Evolutionary conservation across 2,797 vertebrate genomes (phyloP).

Genomic region (Gadopsis marmoratus): DNA sequence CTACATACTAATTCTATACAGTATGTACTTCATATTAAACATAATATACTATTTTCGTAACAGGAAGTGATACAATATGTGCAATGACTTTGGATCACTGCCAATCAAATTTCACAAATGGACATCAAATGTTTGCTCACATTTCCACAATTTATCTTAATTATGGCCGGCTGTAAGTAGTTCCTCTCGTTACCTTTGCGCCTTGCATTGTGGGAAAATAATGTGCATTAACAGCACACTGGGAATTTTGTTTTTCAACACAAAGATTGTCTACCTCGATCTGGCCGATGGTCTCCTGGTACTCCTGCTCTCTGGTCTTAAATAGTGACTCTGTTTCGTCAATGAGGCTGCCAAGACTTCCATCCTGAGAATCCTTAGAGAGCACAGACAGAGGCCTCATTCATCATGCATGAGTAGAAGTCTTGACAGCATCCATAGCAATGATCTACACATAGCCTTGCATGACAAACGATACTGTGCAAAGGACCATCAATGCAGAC

Average conservation of each 20-base stretch:
- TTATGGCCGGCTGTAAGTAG: not conserved
- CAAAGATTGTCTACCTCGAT: slow-evolving; percentile 89
- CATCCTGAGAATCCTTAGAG: slow-evolving; percentile 88
- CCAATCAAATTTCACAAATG: not conserved
- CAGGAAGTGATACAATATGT: not conserved
- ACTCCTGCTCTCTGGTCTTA: slow-evolving; percentile 96
- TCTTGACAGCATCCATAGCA: slow-evolving; percentile 59
- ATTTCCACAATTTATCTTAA: not conserved
- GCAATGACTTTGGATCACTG: not conserved
- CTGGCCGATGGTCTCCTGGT: slow-evolving; percentile 98
- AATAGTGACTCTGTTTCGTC: slow-evolving; percentile 97
- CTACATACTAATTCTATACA: not conserved
- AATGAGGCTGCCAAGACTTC: slow-evolving; percentile 95
- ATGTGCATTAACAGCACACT: not conserved
- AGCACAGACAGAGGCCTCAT: slow-evolving; percentile 63
- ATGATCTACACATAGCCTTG: slow-evolving; percentile 23
- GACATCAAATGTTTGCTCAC: not conserved
- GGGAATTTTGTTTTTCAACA: not conserved
- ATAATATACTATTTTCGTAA: not conserved
- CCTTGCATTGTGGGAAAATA: slow-evolving; percentile 7
- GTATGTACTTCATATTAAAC: too few relatives aligned
- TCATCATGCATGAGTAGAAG: slow-evolving; percentile 66
- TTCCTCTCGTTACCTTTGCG: not conserved
- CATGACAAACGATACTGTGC: slow-evolving; percentile 11
- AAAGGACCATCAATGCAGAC: slow-evolving; percentile 1